Evolutionary conservation across 2,888 invertebrate genomes (phyloP).

Genomic region (Drosophila lacicola): DNA sequence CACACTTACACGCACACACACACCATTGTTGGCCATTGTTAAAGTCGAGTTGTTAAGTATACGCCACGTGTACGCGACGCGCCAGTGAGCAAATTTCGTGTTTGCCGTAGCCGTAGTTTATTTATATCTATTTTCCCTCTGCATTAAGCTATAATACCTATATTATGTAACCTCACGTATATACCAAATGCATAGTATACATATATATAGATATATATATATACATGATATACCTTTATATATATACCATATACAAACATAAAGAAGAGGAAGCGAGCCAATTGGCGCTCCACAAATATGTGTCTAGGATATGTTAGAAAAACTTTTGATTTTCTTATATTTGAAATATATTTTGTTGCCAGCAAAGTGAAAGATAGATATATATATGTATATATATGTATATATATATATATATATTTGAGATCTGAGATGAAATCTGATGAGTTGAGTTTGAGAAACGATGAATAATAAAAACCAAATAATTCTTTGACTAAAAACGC

Average conservation of each 20-base stretch:
- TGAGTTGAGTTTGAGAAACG: slow-evolving; percentile 66
- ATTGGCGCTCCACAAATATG: slow-evolving; percentile 7
- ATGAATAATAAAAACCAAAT: slow-evolving; percentile 73
- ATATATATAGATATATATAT: slow-evolving; percentile 25
- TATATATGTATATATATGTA: too few relatives aligned
- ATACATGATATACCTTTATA: slow-evolving; percentile 13
- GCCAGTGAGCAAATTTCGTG: slow-evolving; percentile 50
- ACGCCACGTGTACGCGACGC: slow-evolving; percentile 49
- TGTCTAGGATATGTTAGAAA: slow-evolving; percentile 45
- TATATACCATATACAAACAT: not conserved
- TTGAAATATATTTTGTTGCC: slow-evolving; percentile 46
- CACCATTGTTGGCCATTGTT: slow-evolving; percentile 4
- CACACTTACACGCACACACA: not conserved
- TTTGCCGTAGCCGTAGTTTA: slow-evolving; percentile 48
- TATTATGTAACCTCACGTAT: slow-evolving; percentile 42
- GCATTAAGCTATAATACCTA: slow-evolving; percentile 50
- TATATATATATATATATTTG: slow-evolving; percentile 7
- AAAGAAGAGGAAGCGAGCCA: slow-evolving; percentile 4
- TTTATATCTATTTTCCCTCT: slow-evolving; percentile 33
- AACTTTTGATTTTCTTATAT: slow-evolving; percentile 40
- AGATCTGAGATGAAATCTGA: slow-evolving; percentile 36
- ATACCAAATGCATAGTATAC: slow-evolving; percentile 30
- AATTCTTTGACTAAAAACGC: slow-evolving; percentile 86
- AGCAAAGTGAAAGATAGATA: slow-evolving; percentile 20
- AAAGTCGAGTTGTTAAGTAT: slow-evolving; percentile 47